Evolutionary conservation across 2,797 vertebrate genomes (phyloP), one percentile per base, ranked within the genome.

Genomic region (Neosalanx taihuensis): DNA sequence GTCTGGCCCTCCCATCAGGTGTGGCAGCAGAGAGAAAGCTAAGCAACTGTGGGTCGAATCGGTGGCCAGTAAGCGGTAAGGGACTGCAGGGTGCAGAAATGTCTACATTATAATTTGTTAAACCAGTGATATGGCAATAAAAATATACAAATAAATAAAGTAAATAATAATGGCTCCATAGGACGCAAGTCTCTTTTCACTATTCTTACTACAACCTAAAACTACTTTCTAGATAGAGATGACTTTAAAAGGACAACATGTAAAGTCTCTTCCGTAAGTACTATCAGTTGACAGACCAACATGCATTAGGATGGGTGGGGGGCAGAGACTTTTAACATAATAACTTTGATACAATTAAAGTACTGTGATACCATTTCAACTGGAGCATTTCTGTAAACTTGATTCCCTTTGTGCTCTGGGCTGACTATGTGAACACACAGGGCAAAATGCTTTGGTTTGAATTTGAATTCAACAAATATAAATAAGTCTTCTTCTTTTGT

Each of bases 391-490:
- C 23, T 86, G 87, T 89, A 88, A 89, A 88, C 88, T 83, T 56
- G 73, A 86, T 82, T 90, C 62, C 77, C 77, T 70, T 93, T 92
- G 90, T 92, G 90, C 91, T 92, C 90, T 91, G 79, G 53, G 4
- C 73, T 83, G 59, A 33, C 76, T 83, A 81, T 72, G 80, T 81
- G 79, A 86, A 84, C 76, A 84, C 76, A 66, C 70, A 75, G 76
- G 81, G 81, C 59, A 63, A 67, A 81, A 87, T 23, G 78, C 91
- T 92, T 90, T 91, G 91, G 90, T 84, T 89, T 90, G 83, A 80
- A 84, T 82, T 78, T 60, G 23, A 46, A 79, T 75, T 46, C 41
- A 75, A 81, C 69, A 74, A 83, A 23, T 76, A 71, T 6, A 70
- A 79, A 75, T 69, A 75, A 74, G 68, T 26, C 35, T 77, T 69